These are phyloP conservation scores for Ophioderma brevispina DNA, from an alignment of 35 echinoderm and acorn worm genomes.

Conservation along the genomic window DNA sequence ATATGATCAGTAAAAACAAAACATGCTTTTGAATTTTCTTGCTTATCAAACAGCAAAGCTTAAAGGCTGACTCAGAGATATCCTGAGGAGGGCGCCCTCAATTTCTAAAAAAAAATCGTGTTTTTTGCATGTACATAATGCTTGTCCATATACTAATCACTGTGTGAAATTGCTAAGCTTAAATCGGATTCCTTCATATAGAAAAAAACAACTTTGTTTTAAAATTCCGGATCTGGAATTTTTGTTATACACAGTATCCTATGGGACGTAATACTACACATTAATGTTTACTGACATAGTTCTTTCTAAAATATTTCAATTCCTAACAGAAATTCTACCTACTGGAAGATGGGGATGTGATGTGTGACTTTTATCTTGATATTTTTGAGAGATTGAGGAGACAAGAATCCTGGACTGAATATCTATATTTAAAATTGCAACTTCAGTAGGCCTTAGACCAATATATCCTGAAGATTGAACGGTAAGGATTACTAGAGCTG, in stretches of 20 bases:
- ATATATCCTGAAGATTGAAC: constrained; percentile 61
- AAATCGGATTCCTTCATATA: no score
- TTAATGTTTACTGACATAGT: neutral
- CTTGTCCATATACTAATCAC: no score
- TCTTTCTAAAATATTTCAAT: neutral
- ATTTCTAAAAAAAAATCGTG: no score
- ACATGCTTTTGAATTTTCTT: neutral
- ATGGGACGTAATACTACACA: no score
- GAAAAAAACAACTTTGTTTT: no score
- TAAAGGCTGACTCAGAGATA: no score
- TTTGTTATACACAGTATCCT: no score
- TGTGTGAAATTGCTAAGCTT: no score
- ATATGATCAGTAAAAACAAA: no score
- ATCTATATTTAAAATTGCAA: constrained; percentile 67
- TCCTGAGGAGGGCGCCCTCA: no score
- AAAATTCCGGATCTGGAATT: no score
- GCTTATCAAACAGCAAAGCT: neutral
- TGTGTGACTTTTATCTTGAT: constrained; percentile 89
- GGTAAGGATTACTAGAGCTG: constrained; percentile 26
- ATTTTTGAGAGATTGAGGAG: constrained; percentile 76
- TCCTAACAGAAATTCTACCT: constrained; percentile 77
- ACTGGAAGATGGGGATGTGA: constrained; percentile 82
- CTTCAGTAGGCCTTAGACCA: constrained; percentile 66
- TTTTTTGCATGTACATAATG: no score
- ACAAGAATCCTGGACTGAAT: constrained; percentile 56